Conservation (phyloP, 2,888 invertebrate genomes). For the Rhimphoctona megacephalus region DNA sequence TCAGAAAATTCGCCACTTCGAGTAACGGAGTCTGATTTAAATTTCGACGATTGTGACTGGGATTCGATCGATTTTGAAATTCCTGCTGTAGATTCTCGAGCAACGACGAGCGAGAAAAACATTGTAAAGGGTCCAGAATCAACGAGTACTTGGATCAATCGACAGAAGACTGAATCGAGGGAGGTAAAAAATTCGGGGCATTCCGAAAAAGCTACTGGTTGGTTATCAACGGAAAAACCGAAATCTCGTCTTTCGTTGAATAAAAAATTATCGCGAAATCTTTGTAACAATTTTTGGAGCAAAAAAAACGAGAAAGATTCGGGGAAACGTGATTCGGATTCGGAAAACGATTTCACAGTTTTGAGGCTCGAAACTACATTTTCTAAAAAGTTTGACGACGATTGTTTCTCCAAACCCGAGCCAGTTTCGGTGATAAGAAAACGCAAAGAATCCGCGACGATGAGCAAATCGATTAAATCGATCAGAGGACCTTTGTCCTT, state of each 20-base stretch:
- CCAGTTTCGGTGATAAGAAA: conserved; percentile 9
- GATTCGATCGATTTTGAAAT: conserved; percentile 72
- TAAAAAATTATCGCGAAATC: conserved; percentile 50
- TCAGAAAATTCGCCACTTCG: background rate
- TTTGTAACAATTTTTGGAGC: conserved; percentile 20
- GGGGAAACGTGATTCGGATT: conserved; percentile 44
- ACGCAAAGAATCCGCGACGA: background rate
- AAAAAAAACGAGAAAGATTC: background rate
- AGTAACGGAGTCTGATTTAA: conserved; percentile 11
- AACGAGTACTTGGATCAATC: background rate
- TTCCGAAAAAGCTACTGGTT: conserved; percentile 9
- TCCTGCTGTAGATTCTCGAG: background rate
- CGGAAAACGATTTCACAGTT: conserved; percentile 61
- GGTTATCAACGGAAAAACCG: conserved; percentile 49
- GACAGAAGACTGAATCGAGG: background rate
- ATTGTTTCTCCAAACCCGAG: conserved; percentile 52
- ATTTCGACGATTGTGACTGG: conserved; percentile 74
- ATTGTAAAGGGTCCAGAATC: background rate
- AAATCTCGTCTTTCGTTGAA: conserved; percentile 47
- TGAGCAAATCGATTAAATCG: conserved; percentile 23
- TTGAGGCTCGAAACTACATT: conserved; percentile 40
- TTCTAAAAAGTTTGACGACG: conserved; percentile 6
- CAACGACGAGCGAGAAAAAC: background rate
- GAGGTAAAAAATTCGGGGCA: conserved; percentile 14
- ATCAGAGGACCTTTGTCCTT: conserved; percentile 36